A percentile compares a stretch with the other conserved stretches of the same genome.
Conservation (phyloP, 23 tunicate species). For the Oikopleura dioica region DNA sequence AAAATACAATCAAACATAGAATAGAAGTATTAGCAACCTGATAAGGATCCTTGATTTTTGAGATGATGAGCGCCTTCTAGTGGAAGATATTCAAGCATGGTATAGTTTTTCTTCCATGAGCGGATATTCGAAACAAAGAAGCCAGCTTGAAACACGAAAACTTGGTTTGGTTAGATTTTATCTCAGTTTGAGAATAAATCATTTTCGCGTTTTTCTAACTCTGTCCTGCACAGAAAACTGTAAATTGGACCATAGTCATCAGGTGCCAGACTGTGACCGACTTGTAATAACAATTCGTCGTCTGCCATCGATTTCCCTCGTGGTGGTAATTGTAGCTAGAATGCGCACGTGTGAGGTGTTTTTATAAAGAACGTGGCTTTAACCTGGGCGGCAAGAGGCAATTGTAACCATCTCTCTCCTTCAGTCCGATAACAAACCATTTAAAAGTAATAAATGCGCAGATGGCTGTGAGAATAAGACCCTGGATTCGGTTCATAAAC, state of each 20-base stretch:
- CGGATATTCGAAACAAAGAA: background rate
- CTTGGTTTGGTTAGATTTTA: background rate
- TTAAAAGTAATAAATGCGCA: background rate
- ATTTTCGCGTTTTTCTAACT: no score
- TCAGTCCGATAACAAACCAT: background rate
- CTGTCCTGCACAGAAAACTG: background rate
- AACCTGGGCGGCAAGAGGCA: background rate
- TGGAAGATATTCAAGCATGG: background rate
- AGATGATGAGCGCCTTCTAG: background rate
- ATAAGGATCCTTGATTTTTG: background rate
- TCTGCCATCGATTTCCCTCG: background rate
- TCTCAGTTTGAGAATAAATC: background rate
- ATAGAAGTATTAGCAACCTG: no score
- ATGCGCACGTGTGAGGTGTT: no score
- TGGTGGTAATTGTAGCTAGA: background rate
- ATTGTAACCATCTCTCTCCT: background rate
- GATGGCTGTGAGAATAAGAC: background rate
- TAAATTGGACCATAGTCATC: background rate
- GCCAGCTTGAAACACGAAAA: background rate
- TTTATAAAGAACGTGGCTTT: background rate
- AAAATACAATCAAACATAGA: background rate
- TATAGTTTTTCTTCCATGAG: background rate
- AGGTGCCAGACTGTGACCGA: background rate
- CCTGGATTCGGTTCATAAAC: no score
- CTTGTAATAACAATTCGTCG: background rate